Percentiles rank a stretch among this genome's conserved stretches.
phyloP scores from a whole-genome alignment of 2,797 vertebrate genomes.

The Paratrypauchen microcephalus region DNA sequence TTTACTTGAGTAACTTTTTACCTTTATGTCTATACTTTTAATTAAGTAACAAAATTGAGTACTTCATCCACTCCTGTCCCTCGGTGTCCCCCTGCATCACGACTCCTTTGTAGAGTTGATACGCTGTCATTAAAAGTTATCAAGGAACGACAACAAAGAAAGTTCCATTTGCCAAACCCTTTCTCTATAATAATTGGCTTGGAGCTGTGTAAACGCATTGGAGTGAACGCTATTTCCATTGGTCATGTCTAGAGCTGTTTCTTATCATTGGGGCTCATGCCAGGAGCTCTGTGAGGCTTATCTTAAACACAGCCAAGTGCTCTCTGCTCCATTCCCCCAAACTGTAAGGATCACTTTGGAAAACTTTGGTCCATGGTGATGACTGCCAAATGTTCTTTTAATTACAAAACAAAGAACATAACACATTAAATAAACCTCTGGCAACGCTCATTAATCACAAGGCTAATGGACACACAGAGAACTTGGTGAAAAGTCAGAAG shows the following conservation, averaged over 20 bases:
- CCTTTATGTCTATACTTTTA: too few relatives aligned
- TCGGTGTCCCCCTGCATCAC: too few relatives aligned
- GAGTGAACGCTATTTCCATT: conserved; percentile 27
- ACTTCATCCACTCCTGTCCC: too few relatives aligned
- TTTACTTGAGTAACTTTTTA: too few relatives aligned
- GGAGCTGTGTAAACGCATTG: conserved; percentile 34
- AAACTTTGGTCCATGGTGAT: conserved; percentile 46
- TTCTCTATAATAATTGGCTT: conserved; percentile 40
- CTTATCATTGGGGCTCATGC: conserved; percentile 51
- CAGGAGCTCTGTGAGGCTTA: conserved; percentile 50
- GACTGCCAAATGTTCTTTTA: conserved; percentile 50
- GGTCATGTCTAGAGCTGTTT: conserved; percentile 46
- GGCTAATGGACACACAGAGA: not conserved
- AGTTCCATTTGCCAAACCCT: conserved; percentile 41
- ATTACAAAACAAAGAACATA: conserved; percentile 54
- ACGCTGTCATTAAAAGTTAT: conserved; percentile 20
- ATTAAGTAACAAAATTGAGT: too few relatives aligned
- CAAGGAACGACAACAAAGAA: conserved; percentile 17
- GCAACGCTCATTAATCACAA: conserved; percentile 38
- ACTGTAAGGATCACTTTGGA: conserved; percentile 49
- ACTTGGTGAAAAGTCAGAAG: too few relatives aligned
- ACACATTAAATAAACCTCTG: conserved; percentile 50
- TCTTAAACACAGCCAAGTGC: conserved; percentile 37
- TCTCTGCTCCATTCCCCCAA: conserved; percentile 18
- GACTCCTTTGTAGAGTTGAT: conserved; percentile 5